Percentiles rank a stretch among this genome's conserved stretches.
Conservation (phyloP, 2,888 invertebrate genomes). For the Spodoptera littoralis region DNA sequence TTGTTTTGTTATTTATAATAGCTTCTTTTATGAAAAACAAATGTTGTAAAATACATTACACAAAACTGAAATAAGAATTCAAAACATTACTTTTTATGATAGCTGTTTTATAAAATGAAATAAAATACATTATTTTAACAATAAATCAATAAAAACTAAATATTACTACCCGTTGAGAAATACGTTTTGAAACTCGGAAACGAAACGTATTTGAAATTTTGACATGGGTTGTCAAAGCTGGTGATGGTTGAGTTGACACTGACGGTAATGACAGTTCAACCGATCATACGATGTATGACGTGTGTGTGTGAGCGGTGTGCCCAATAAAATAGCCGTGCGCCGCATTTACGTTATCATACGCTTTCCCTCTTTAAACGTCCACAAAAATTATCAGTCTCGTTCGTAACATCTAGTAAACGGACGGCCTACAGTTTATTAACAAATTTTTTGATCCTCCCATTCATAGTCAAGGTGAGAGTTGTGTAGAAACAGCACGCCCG, state of each 20-base stretch:
- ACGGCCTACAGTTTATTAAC: conserved; percentile 38
- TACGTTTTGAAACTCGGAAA: not conserved
- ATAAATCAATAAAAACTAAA: not conserved
- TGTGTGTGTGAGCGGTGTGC: conserved; percentile 54
- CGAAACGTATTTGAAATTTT: conserved; percentile 8
- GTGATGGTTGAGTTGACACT: conserved; percentile 20
- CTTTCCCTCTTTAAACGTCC: conserved; percentile 58
- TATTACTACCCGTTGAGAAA: not conserved
- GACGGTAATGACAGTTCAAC: conserved; percentile 42
- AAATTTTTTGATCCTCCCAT: conserved; percentile 48
- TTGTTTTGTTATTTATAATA: no score
- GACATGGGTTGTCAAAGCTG: conserved; percentile 16
- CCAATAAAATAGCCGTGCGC: conserved; percentile 65
- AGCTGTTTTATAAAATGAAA: no score
- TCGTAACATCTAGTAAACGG: conserved; percentile 54
- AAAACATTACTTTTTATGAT: no score
- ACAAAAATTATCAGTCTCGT: conserved; percentile 59
- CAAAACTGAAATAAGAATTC: no score
- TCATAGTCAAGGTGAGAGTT: conserved; percentile 71
- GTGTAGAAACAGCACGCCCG: conserved; percentile 45
- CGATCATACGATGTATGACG: conserved; percentile 54
- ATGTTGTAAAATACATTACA: no score
- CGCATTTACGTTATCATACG: conserved; percentile 64
- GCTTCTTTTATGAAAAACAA: no score
- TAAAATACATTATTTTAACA: no score